phyloP scores from a whole-genome alignment of 2,113 vertebrate species.

The Todiramphus saurophagus region DNA sequence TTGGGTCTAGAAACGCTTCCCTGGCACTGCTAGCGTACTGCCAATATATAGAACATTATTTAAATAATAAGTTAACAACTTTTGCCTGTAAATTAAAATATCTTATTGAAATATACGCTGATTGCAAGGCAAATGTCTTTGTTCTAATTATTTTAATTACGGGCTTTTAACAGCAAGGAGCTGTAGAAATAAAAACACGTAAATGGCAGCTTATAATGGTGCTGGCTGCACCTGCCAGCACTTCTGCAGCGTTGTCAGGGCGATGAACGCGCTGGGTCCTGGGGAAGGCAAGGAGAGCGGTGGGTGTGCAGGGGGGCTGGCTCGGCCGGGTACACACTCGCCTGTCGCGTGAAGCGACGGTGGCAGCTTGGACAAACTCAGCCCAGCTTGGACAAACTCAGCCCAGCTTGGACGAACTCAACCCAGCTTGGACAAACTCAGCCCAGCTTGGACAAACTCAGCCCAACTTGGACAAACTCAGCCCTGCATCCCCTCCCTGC shows the following conservation, averaged over 20 bases:
- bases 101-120: conserved; percentile 3
- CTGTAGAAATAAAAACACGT: conserved; percentile 33
- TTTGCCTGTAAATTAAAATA: background rate
- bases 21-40: background rate
- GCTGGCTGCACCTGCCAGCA: background rate
- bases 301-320: background rate
- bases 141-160: conserved; percentile 54
- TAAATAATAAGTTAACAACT: background rate
- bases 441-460: background rate
- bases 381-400: background rate
- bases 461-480: background rate
- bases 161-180: conserved; percentile 21
- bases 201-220: background rate
- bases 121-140: conserved; percentile 52
- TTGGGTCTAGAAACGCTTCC: background rate
- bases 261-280: background rate
- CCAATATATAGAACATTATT: background rate
- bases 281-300: background rate
- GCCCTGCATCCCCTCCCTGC: background rate
- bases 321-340: too few relatives aligned
- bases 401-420: background rate
- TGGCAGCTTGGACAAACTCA: background rate
- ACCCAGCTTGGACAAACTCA: too few relatives aligned
- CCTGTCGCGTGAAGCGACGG: rapidly evolving
- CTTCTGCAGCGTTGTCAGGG: background rate